phyloP scores from a whole-genome alignment of 2,888 invertebrate genomes.

The Phaedon cochleariae region DNA sequence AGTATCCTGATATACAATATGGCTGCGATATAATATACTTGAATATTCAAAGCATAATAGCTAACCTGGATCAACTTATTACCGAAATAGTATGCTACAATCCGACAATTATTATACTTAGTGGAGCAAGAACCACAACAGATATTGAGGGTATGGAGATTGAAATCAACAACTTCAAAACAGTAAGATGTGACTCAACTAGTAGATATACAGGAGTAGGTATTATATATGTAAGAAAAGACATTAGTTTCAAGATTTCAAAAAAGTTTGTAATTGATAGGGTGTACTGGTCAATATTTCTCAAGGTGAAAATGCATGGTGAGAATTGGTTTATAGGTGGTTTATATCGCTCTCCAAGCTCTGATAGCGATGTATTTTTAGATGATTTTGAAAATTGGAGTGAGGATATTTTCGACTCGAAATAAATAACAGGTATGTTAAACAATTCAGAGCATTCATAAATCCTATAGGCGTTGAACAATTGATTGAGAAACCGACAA shows the following conservation, averaged over 20 bases:
- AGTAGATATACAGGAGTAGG: conserved; percentile 14
- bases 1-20: conserved; percentile 6
- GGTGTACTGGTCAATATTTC: conserved; percentile 5
- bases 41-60: neutral
- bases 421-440: conserved; percentile 5
- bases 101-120: conserved; percentile 3
- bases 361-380: neutral
- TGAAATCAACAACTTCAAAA: conserved; percentile 8
- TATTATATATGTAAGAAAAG: conserved; percentile 4
- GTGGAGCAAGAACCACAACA: conserved; percentile 9
- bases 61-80: conserved; percentile 4
- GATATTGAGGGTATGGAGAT: conserved; percentile 1
- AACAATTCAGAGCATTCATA: conserved; percentile 1
- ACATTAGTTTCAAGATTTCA: conserved; percentile 11
- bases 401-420: conserved; percentile 4
- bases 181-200: conserved; percentile 8
- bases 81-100: conserved; percentile 14
- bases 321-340: conserved; percentile 6
- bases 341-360: neutral
- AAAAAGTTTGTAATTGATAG: neutral
- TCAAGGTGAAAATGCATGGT: conserved; percentile 10
- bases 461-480: conserved; percentile 10
- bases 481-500: conserved; percentile 9
- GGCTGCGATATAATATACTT: conserved; percentile 9
- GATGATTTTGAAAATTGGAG: conserved; percentile 6